Evolutionary conservation across 1,140 invertebrate genomes (phyloP).

Genomic region (Euura saliciscinereae): DNA sequence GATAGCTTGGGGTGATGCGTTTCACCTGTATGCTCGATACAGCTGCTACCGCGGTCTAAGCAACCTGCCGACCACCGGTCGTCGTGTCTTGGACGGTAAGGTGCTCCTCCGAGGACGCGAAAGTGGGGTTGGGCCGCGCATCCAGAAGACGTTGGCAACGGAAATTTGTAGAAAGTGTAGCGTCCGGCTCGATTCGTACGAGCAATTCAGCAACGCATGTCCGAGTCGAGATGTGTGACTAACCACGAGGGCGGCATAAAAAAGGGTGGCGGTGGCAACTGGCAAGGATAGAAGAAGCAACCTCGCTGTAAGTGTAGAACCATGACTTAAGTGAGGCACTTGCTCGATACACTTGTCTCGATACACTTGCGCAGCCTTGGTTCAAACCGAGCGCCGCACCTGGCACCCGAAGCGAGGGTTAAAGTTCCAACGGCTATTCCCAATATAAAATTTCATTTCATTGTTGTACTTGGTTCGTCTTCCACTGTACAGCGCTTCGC

Average conservation of each 20-base stretch:
- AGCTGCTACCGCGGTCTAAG: conserved; percentile 2
- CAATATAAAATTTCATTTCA: neutral
- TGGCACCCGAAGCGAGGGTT: neutral
- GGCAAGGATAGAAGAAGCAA: neutral
- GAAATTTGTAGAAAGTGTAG: conserved; percentile 7
- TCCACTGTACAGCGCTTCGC: neutral
- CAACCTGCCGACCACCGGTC: conserved; percentile 1
- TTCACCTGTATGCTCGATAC: conserved; percentile 7
- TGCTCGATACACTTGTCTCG: conserved; percentile 5
- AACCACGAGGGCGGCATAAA: neutral
- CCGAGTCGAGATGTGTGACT: neutral
- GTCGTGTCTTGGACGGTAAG: neutral
- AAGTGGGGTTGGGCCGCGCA: neutral
- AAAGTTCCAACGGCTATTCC: neutral
- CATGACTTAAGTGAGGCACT: neutral
- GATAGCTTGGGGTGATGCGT: conserved; percentile 5
- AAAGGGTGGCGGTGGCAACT: neutral
- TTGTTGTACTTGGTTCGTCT: neutral
- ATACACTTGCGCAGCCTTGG: neutral
- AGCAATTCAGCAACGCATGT: neutral
- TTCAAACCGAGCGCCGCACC: neutral
- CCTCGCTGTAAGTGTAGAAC: neutral
- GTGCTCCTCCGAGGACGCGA: neutral
- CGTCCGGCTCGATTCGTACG: neutral
- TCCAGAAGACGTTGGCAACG: neutral